Percentiles rank a stretch among this genome's conserved stretches.
phyloP scores from a whole-genome alignment of 2,797 vertebrate genomes.

The Onychomys torridus region DNA sequence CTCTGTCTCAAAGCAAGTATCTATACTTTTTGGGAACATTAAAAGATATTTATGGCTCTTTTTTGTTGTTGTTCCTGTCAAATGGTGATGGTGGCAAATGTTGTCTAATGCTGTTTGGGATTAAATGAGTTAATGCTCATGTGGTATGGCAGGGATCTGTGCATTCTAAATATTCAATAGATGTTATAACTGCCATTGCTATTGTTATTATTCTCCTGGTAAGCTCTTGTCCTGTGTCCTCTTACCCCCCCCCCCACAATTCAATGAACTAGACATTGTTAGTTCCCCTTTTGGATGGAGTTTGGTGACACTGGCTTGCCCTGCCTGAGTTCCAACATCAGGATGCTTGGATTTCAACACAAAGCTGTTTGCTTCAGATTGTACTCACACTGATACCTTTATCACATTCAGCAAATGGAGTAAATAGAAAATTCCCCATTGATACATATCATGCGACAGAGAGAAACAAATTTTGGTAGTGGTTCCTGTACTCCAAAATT shows the following conservation, averaged over 20 bases:
- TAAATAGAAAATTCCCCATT: neutral
- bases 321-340: neutral
- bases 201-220: neutral
- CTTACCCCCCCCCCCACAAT: neutral
- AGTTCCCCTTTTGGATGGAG: neutral
- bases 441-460: neutral
- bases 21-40: neutral
- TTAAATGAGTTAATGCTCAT: neutral
- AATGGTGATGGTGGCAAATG: neutral
- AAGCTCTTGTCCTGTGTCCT: neutral
- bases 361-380: neutral
- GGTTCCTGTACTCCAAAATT: constrained; percentile 1
- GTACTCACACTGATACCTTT: neutral
- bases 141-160: no score
- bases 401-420: neutral
- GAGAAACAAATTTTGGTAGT: neutral
- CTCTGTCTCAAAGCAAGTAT: neutral
- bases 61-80: constrained; percentile 24
- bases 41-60: neutral
- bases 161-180: neutral
- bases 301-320: neutral
- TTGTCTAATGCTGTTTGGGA: neutral
- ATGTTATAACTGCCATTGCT: neutral
- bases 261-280: neutral
- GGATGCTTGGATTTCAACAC: neutral